Evolutionary conservation across 2,888 invertebrate species (phyloP), one percentile per base, ranked within the genome.

Genomic region (Trachelus tabidus): DNA sequence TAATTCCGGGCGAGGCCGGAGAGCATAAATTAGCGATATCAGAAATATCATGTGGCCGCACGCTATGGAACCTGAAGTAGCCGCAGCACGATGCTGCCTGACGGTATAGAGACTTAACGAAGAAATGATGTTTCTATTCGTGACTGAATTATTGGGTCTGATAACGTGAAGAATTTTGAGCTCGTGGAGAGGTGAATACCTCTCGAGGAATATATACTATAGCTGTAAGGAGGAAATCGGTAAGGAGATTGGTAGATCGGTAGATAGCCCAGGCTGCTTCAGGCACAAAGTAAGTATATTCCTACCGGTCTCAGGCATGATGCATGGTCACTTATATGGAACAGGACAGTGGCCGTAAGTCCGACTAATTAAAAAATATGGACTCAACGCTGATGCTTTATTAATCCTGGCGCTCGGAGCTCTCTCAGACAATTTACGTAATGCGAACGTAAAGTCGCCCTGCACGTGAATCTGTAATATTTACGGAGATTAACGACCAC

Each of bases 41-140:
- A 56, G 56, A 56, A 23, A 56, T 56, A 56, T 23, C 56, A 56
- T 9, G 23, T 0, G 23, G 6, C 9, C 23, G 23, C 56, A 56
- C 56, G 56, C 23, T 56, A 56, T 1, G 56, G 23, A 56, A 23
- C 6, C 56, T 23, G 23, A 56, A 56, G 56, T 56, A 56, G 56
- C 56, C 56, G 56, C 56, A 23, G 40, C 15, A 6, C 15, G 4
- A 40, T 23, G 40, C 40, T 2, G 56, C 56, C 23, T 23, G 56
- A 23, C 56, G 56, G 15, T 23, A 73, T 23, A 56, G 75, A 71
- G 73, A 75, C 75, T 77, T 69, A 83, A 86, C 79, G 81, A 81
- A 82, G 82, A 82, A 80, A 76, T 84, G 84, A 86, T 83, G 82
- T 86, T 85, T 86, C 83, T 86, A 84, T 85, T 87, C 81, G 84